These are phyloP conservation scores for Ellobium chinense DNA, from an alignment of 2,888 invertebrate species.

Conservation along the genomic window DNA sequence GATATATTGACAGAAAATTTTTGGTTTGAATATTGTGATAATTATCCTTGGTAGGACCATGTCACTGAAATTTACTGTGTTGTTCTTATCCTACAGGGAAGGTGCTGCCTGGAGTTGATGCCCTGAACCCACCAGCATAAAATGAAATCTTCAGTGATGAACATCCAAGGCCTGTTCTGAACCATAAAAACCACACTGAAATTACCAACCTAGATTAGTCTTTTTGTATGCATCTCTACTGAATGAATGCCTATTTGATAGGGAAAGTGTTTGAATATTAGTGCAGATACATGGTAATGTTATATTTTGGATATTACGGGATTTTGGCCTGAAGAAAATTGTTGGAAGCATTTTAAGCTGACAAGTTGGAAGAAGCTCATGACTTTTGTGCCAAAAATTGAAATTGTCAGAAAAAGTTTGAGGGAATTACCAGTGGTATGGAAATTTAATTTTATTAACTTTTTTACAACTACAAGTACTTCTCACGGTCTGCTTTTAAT, in stretches of 20 bases:
- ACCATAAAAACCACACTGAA: background rate
- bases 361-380: no score
- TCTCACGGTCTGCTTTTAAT: no score
- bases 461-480: no score
- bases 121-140: constrained; percentile 13
- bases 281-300: background rate
- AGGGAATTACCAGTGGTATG: no score
- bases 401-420: no score
- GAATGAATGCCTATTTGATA: background rate
- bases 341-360: no score
- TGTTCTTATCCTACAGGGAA: background rate
- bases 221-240: background rate
- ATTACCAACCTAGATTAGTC: background rate
- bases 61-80: background rate
- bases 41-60: background rate
- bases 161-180: background rate
- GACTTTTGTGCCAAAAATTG: no score
- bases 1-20: background rate
- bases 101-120: constrained; percentile 24
- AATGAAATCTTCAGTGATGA: no score
- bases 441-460: no score
- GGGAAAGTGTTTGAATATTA: background rate
- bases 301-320: no score
- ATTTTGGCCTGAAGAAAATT: no score
- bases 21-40: background rate